Conservation (phyloP, 1,140 invertebrate genomes). For the Paraescarpia echinospica region DNA sequence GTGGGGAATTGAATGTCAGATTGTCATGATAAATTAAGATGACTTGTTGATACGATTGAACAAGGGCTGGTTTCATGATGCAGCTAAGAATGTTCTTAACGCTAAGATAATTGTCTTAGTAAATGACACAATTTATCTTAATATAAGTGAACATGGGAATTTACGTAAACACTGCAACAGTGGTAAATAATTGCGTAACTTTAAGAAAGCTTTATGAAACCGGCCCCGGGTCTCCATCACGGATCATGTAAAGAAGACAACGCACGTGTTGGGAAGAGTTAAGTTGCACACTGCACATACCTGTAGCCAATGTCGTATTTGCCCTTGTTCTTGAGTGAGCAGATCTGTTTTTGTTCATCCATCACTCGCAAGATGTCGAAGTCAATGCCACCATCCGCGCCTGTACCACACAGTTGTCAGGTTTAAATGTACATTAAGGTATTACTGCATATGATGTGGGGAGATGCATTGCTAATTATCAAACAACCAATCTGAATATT, state of each 20-base stretch:
- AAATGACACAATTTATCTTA: too few species aligned
- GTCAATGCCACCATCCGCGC: conserved; percentile 57
- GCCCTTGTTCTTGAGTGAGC: conserved; percentile 59
- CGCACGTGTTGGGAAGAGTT: not conserved
- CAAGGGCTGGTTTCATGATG: too few species aligned
- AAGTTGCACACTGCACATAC: conserved; percentile 43
- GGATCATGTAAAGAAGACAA: too few species aligned
- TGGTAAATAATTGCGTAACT: too few species aligned
- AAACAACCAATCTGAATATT: not conserved
- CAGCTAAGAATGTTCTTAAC: too few species aligned
- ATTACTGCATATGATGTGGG: not conserved
- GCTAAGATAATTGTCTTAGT: too few species aligned
- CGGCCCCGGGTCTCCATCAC: too few species aligned
- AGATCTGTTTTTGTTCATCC: conserved; percentile 55
- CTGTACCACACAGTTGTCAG: conserved; percentile 33
- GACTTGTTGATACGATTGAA: too few species aligned
- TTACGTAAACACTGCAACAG: too few species aligned
- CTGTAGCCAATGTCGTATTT: conserved; percentile 57
- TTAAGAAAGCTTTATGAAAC: too few species aligned
- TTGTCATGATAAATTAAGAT: not conserved
- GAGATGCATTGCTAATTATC: not conserved
- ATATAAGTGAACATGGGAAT: too few species aligned
- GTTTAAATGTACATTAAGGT: conserved; percentile 3
- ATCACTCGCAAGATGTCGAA: conserved; percentile 55
- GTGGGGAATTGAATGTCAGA: not conserved